A percentile compares a stretch with the other conserved stretches of the same genome.
Conservation (phyloP, 2,888 invertebrate genomes). For the Drosophila kanekoi region DNA sequence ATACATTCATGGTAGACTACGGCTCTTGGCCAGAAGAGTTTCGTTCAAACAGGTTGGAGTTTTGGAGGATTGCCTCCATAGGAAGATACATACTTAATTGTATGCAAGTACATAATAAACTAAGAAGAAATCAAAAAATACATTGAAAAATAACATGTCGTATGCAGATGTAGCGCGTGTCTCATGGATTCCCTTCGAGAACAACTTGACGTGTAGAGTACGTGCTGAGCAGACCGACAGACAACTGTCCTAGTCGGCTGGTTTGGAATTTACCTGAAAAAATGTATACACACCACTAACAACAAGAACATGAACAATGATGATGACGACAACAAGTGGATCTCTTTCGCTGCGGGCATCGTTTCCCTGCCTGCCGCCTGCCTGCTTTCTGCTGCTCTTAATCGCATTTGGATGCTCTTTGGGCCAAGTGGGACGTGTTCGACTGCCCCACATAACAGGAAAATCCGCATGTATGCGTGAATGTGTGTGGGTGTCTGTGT, state of each 20-base stretch:
- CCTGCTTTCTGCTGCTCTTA: conserved; percentile 22
- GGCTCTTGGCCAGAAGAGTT: conserved; percentile 11
- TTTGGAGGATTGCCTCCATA: background rate
- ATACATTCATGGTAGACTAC: conserved; percentile 1
- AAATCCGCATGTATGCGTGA: background rate
- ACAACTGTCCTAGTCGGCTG: conserved; percentile 19
- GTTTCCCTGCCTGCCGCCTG: conserved; percentile 48
- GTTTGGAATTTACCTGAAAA: conserved; percentile 50
- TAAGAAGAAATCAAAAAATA: conserved; percentile 34
- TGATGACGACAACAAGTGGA: conserved; percentile 27
- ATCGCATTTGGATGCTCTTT: conserved; percentile 60
- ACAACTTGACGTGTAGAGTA: conserved; percentile 59
- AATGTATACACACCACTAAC: conserved; percentile 58
- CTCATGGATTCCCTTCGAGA: conserved; percentile 84
- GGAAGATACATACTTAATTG: conserved; percentile 9
- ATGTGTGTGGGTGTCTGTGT: conserved; percentile 2
- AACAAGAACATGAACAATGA: conserved; percentile 56
- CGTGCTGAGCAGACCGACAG: conserved; percentile 26
- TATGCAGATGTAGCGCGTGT: conserved; percentile 74
- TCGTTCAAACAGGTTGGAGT: background rate
- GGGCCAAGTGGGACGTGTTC: conserved; percentile 18
- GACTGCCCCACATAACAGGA: conserved; percentile 36
- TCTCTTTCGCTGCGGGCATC: conserved; percentile 24
- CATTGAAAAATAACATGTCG: conserved; percentile 15
- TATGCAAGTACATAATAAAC: conserved; percentile 24